Base-by-base conservation (phyloP, 2,797 vertebrate genomes). In the Emydoidea blandingii region DNA sequence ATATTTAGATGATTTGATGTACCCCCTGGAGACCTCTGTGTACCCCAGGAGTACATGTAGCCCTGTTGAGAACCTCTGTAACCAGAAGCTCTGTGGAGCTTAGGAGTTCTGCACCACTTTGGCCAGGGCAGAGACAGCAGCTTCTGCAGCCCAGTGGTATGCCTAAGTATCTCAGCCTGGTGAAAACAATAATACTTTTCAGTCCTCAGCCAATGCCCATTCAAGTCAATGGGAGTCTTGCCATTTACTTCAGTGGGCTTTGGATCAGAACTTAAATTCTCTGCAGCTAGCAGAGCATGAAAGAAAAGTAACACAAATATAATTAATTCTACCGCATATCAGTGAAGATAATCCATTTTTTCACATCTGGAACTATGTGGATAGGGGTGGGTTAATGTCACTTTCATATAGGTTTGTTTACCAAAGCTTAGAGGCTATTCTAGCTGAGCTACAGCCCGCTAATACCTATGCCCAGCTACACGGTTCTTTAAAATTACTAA, bases 11-110 rank as follows among this genome's bases (percentile, higher is more conserved):
- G 54, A 54, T 9, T 25, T 54, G 21, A 54, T 54, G 54, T 10
- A 54, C 54, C 54, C 54, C 8, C 21, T 25, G 54, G 54, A 54
- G 54, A 54, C 21, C 59, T 62, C 31, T 62, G 29, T 14, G 8
- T 62, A 34, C 31, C 31, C 29, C 59, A 62, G 2, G 29, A 14
- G 6, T 62, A 62, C 29, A 62, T 62, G 29, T 29, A 62, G 29
- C 59, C 59, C 31, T 31, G 3, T 6, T 34, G 59, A 62, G 29
- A 62, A 16, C 29, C 29, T 31, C 29, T 62, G 14, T 1, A 1
- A 47, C 53, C 1, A 0, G 12, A 65, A 12, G 21, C 1, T 0
- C 59, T 21, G 8, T 0, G 1, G 57, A 91, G 7, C 34, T 47
- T 54, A 41, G 44, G 6, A 16, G 0, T 27, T 78, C 44, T 78